phyloP scores from a whole-genome alignment of 2,113 vertebrate species.

The Nymphicus hollandicus region DNA sequence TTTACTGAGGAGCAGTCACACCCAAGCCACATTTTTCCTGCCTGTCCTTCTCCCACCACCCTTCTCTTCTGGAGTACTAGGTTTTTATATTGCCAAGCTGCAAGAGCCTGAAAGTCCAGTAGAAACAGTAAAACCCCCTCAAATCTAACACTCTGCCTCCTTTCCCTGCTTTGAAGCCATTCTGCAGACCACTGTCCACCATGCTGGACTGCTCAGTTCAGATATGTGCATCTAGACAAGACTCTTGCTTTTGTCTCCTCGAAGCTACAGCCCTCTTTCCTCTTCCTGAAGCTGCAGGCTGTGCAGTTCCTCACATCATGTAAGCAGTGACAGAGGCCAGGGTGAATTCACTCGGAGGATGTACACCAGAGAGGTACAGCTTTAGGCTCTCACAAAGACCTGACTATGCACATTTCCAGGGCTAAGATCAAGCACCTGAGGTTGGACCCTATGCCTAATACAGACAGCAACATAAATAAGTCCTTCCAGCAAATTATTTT shows the following conservation, averaged over 20 bases:
- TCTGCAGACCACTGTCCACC: not conserved
- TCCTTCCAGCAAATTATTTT: not conserved
- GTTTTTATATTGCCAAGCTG: not conserved
- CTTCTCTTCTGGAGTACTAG: not conserved
- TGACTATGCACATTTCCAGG: not conserved
- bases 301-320: rapidly evolving
- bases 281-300: not conserved
- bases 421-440: not conserved
- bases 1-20: not conserved
- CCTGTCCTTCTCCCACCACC: not conserved
- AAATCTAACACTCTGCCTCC: not conserved
- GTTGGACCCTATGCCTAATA: not conserved
- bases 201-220: not conserved
- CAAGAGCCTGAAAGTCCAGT: not conserved
- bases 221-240: not conserved
- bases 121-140: not conserved
- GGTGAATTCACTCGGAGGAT: not conserved
- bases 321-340: not conserved
- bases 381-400: not conserved
- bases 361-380: not conserved
- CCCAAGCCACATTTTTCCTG: rapidly evolving
- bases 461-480: not conserved
- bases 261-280: not conserved
- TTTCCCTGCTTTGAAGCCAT: not conserved
- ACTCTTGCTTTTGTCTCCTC: not conserved